Evolutionary conservation across 2,113 vertebrate species (phyloP).

Genomic region (Scomber colias): DNA sequence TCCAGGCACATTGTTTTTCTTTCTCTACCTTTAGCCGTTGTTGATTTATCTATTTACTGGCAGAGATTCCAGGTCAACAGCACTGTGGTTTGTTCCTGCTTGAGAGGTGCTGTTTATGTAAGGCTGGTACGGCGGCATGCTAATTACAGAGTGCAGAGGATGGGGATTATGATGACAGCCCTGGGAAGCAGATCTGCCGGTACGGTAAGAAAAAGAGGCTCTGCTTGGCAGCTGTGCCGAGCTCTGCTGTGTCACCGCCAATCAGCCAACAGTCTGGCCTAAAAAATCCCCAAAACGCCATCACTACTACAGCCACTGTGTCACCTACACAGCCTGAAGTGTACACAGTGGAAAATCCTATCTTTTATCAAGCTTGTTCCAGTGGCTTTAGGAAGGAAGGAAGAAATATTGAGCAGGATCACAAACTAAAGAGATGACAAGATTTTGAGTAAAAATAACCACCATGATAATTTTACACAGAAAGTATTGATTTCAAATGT

Average conservation of each 20-base stretch:
- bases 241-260: slow-evolving; percentile 8
- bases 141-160: slow-evolving; percentile 79
- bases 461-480: no score
- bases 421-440: background rate
- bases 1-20: slow-evolving; percentile 52
- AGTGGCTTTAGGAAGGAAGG: background rate
- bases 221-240: slow-evolving; percentile 33
- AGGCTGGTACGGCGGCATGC: slow-evolving; percentile 67
- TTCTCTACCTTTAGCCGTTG: slow-evolving; percentile 34
- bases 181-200: slow-evolving; percentile 72
- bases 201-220: slow-evolving; percentile 52
- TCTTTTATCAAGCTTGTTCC: background rate
- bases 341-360: background rate
- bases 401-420: background rate
- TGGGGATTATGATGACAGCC: slow-evolving; percentile 75
- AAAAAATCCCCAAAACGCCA: slow-evolving; percentile 16
- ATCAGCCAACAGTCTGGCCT: background rate
- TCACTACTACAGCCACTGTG: background rate
- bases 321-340: background rate
- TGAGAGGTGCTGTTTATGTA: slow-evolving; percentile 81
- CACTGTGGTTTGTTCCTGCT: slow-evolving; percentile 65
- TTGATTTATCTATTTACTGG: slow-evolving; percentile 72
- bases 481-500: no score
- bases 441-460: background rate
- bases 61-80: slow-evolving; percentile 63